Evolutionary conservation across 2,113 vertebrate species (phyloP).

Genomic region (Desmodus rotundus): DNA sequence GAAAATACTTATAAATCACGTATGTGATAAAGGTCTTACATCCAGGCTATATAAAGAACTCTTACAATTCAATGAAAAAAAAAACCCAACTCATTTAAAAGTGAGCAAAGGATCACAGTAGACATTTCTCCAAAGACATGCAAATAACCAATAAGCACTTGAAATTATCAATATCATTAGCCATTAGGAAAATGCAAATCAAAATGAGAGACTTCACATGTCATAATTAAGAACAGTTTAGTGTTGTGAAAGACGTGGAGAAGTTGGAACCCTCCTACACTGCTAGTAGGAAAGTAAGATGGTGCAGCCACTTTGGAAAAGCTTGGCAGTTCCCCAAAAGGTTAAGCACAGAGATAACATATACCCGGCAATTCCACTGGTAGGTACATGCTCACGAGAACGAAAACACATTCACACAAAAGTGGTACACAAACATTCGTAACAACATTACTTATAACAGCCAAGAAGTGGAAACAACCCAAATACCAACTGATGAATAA

Average conservation of each 20-base stretch:
- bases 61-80: background rate
- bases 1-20: background rate
- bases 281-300: background rate
- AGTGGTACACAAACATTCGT: background rate
- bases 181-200: background rate
- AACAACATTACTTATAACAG: background rate
- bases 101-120: background rate
- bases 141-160: background rate
- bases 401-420: background rate
- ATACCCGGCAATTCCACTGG: background rate
- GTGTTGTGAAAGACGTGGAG: background rate
- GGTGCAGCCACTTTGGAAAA: background rate
- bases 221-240: background rate
- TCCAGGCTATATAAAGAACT: background rate
- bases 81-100: background rate
- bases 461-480: background rate
- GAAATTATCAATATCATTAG: background rate
- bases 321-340: background rate
- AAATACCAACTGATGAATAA: background rate
- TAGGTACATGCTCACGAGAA: background rate
- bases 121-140: background rate
- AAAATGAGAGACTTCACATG: background rate
- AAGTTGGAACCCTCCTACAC: background rate
- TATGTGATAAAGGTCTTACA: background rate
- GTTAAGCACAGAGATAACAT: background rate